A percentile compares a stretch with the other conserved stretches of the same genome.
Conservation (phyloP, 2,888 invertebrate genomes). For the Smittia sp. region DNA sequence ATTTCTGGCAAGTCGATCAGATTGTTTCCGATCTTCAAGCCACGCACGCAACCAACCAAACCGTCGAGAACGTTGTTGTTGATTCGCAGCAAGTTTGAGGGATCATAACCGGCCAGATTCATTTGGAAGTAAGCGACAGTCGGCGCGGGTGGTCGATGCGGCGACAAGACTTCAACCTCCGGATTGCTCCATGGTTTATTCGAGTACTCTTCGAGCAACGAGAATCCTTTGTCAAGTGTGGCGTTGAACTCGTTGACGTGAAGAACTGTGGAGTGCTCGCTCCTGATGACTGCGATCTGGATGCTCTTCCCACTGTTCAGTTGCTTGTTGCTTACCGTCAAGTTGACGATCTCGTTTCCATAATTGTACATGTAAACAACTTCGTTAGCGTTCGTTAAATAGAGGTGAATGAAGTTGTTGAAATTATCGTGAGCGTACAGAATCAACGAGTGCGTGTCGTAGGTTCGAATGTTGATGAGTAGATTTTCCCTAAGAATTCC, state of each 20-base stretch:
- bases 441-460: slow-evolving; percentile 75
- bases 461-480: slow-evolving; percentile 85
- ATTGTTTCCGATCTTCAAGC: slow-evolving; percentile 78
- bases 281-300: slow-evolving; percentile 81
- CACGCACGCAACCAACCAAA: slow-evolving; percentile 83
- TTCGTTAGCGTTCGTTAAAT: slow-evolving; percentile 73
- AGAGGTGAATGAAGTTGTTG: slow-evolving; percentile 89
- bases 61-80: slow-evolving; percentile 62
- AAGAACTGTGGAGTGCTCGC: slow-evolving; percentile 68
- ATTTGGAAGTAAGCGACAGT: slow-evolving; percentile 87
- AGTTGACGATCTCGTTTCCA: slow-evolving; percentile 73
- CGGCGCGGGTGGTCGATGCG: slow-evolving; percentile 83
- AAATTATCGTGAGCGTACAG: slow-evolving; percentile 89
- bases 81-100: slow-evolving; percentile 65
- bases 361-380: slow-evolving; percentile 83
- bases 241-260: slow-evolving; percentile 77
- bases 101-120: slow-evolving; percentile 82
- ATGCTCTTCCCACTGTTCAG: slow-evolving; percentile 80
- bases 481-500: slow-evolving; percentile 76
- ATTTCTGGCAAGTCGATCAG: slow-evolving; percentile 74
- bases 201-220: slow-evolving; percentile 71
- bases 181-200: slow-evolving; percentile 86
- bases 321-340: slow-evolving; percentile 71
- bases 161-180: slow-evolving; percentile 81
- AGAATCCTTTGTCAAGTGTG: slow-evolving; percentile 66